A percentile compares a stretch with the other conserved stretches of the same genome.
phyloP scores from a whole-genome alignment of 2,113 vertebrate species.

The Panthera uncia region DNA sequence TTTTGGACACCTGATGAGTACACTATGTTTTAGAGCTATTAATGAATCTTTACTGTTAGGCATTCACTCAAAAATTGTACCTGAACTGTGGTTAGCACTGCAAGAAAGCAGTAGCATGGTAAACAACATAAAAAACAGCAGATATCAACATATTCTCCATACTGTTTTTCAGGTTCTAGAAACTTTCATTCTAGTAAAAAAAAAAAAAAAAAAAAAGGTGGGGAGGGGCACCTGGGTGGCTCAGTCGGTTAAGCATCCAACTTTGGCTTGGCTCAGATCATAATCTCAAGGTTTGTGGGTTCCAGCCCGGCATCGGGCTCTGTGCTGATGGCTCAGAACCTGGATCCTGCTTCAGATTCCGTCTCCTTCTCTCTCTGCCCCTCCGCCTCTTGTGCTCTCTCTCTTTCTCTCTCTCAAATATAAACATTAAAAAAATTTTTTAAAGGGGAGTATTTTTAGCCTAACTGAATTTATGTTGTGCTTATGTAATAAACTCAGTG shows the following conservation, averaged over 20 bases:
- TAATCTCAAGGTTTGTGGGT: no score
- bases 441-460: background rate
- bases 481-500: background rate
- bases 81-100: background rate
- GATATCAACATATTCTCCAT: background rate
- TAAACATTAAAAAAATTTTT: no score
- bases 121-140: background rate
- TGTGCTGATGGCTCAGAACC: no score
- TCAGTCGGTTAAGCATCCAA: no score
- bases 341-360: no score
- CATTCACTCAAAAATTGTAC: background rate
- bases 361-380: no score
- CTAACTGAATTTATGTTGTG: background rate
- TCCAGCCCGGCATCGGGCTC: no score
- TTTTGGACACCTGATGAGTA: background rate
- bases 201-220: background rate
- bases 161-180: background rate
- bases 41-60: background rate
- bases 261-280: no score
- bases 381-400: no score
- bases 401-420: no score
- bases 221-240: no score
- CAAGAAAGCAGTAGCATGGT: background rate
- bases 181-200: background rate
- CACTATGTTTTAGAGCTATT: background rate